A percentile compares a stretch with the other conserved stretches of the same genome.
phyloP scores from a whole-genome alignment of 37 sponge, comb jelly and placozoan species.

The Tethya wilhelma region DNA sequence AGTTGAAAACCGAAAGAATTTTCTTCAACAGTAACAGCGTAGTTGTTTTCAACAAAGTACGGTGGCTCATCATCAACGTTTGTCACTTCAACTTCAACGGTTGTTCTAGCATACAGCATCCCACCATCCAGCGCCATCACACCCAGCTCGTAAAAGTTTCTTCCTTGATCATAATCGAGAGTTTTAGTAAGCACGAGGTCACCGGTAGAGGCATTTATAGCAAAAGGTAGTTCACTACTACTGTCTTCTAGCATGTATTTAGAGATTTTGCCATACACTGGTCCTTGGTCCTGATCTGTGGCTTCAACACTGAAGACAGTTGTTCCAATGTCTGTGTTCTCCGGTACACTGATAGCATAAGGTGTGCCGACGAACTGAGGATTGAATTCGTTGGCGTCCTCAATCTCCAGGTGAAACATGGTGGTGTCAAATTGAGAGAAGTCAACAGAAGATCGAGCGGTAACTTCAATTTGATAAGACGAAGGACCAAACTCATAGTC shows the following conservation, averaged over 20 bases:
- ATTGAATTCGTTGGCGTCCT: conserved; percentile 53
- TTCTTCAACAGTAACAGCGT: conserved; percentile 28
- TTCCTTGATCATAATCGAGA: conserved; percentile 52
- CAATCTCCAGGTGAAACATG: conserved; percentile 21
- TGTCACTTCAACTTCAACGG: conserved; percentile 16
- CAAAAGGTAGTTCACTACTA: conserved; percentile 18
- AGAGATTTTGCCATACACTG: conserved; percentile 31
- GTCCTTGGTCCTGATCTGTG: conserved; percentile 47
- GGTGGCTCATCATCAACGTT: conserved; percentile 62
- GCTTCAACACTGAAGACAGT: conserved; percentile 35
- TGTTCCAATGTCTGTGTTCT: conserved; percentile 9
- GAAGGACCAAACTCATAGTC: conserved; percentile 32
- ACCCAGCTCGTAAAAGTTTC: conserved; percentile 8
- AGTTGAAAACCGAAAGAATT: conserved; percentile 5
- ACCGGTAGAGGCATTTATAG: conserved; percentile 25
- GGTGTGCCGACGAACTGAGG: conserved; percentile 37
- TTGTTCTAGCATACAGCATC: conserved; percentile 29
- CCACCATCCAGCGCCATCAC: conserved; percentile 67
- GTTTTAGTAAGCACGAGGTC: conserved; percentile 17
- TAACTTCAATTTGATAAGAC: conserved; percentile 26
- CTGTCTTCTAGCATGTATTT: conserved; percentile 7
- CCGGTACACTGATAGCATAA: conserved; percentile 36
- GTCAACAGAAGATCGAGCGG: conserved; percentile 6
- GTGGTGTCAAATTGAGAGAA: conserved; percentile 8
- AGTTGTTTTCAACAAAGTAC: conserved; percentile 17